Conservation (phyloP, 2,797 vertebrate genomes). For the Gymnocypris eckloni region DNA sequence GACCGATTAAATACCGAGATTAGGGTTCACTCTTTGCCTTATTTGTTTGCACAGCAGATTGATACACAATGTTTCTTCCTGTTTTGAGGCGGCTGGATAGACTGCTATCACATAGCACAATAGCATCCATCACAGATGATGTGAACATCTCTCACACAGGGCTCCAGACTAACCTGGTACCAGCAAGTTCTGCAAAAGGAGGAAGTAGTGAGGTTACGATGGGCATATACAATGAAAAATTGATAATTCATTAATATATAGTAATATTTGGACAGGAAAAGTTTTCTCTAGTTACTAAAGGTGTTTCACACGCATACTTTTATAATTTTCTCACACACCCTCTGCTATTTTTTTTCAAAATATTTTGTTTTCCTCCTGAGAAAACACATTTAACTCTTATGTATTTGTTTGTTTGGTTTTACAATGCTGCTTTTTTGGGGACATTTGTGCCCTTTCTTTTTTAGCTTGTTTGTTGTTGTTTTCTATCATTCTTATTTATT, state of each 20-base stretch:
- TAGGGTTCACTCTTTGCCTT: conserved; percentile 46
- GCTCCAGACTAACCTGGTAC: not conserved
- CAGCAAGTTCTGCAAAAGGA: not conserved
- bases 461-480: not conserved
- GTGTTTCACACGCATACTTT: not conserved
- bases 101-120: conserved; percentile 44
- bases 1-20: too few relatives aligned
- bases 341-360: too few relatives aligned
- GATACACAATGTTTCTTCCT: conserved; percentile 61
- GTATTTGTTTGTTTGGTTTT: too few relatives aligned
- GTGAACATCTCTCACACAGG: conserved; percentile 11
- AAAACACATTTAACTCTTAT: too few relatives aligned
- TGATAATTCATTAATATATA: not conserved
- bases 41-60: conserved; percentile 61
- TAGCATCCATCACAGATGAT: not conserved
- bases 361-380: too few relatives aligned
- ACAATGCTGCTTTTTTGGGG: too few relatives aligned
- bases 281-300: not conserved
- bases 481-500: not conserved
- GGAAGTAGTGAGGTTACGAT: not conserved
- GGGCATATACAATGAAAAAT: not conserved
- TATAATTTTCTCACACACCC: not conserved
- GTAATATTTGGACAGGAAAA: not conserved
- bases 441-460: not conserved
- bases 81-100: conserved; percentile 29